Base-by-base conservation (phyloP, 2,888 invertebrate species). In the Parnassius orleans region DNA sequence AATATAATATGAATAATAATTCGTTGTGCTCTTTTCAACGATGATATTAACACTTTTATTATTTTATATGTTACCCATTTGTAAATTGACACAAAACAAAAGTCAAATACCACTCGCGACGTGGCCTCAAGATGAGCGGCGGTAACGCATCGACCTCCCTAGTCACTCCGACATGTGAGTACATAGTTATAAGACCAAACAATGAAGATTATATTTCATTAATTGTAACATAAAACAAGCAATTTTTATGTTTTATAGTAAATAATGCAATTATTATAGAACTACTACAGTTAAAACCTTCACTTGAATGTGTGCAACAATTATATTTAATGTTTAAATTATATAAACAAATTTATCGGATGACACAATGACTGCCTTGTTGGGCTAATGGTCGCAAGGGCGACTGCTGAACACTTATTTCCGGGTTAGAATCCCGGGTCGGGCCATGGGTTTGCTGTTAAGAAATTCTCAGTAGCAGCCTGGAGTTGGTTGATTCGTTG, bases 11-110 rank as follows among this genome's bases (percentile, higher is more conserved):
- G 74, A 75, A 70, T 70, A 72, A 74, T 71, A 74, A 71, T 75
- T 72, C 76, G 72, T 76, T 76, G 74, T 68, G 75, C 69, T 84
- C 79, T 83, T 83, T 87, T 88, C 89, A 86, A 86, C 85, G 77
- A 88, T 91, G 91, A 91, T 91, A 91, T 91, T 91, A 91, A 91
- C 91, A 91, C 90, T 87, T 88, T 91, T 91, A 86, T 89, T 89
- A 90, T 91, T 90, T 91, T 91, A 87, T 90, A 91, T 91, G 91
- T 90, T 89, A 90, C 89, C 90, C 90, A 89, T 91, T 90, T 90
- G 84, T 91, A 90, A 90, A 90, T 90, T 91, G 90, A 91, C 91
- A 90, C 89, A 90, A 90, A 86, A 90, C 89, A 85, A 90, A 90
- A 90, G 90, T 91, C 91, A 90, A 91, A 90, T 83, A 79, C 83